Conservation (phyloP, 2,113 vertebrate genomes). For the Emydura subglobosa region DNA sequence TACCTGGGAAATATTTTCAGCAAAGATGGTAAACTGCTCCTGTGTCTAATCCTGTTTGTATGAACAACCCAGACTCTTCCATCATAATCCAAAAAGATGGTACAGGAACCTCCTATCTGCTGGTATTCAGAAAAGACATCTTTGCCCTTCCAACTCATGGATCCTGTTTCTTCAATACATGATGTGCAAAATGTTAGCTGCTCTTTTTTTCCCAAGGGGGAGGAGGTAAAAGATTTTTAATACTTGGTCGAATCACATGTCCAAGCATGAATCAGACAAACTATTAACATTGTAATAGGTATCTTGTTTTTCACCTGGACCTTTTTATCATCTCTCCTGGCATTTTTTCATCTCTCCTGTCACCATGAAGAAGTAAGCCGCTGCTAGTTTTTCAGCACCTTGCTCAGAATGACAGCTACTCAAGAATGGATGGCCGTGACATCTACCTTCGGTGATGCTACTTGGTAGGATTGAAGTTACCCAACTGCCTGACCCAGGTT, state of each 20-base stretch:
- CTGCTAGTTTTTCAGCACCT: not conserved
- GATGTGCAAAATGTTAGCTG: not conserved
- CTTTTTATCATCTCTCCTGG: not conserved
- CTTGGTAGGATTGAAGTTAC: not conserved
- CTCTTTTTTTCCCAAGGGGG: not conserved
- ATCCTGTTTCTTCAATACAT: not conserved
- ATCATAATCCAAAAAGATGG: not conserved
- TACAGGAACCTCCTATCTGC: not conserved
- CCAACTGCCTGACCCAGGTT: not conserved
- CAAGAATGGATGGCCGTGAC: not conserved
- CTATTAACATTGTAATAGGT: not conserved
- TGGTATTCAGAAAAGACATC: not conserved
- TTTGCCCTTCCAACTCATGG: not conserved
- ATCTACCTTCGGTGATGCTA: not conserved
- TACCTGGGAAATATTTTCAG: not conserved
- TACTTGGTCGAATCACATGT: not conserved
- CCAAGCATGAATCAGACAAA: not conserved
- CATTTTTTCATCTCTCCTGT: not conserved
- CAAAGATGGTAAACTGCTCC: not conserved
- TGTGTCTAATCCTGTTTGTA: not conserved
- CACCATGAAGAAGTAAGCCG: not conserved
- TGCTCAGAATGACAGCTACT: not conserved
- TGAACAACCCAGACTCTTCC: not conserved
- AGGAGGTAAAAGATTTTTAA: not conserved
- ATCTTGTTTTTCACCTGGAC: not conserved